Percentiles rank a stretch among this genome's conserved stretches.
Evolutionary conservation across 2,797 vertebrate species (phyloP).

Genomic region (Arnoldichthys spilopterus): DNA sequence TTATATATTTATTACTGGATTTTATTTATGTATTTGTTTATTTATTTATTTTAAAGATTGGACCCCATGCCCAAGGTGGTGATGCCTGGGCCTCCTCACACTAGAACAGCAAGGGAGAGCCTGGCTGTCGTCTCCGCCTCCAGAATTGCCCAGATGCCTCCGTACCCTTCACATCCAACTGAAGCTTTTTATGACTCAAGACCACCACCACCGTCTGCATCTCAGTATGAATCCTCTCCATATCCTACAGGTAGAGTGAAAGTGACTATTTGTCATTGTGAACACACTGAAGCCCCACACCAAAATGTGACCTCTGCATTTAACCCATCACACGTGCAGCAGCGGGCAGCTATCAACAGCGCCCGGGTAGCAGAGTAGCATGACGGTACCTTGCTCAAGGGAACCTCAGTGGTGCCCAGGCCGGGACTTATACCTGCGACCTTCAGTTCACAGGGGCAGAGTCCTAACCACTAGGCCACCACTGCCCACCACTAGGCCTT

Average conservation of each 20-base stretch:
- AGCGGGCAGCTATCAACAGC: too few species aligned
- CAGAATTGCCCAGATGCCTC: conserved; percentile 81
- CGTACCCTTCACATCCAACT: conserved; percentile 83
- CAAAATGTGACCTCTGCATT: too few species aligned
- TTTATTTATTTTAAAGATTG: conserved; percentile 43
- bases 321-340: too few species aligned
- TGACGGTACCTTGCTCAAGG: too few species aligned
- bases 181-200: conserved; percentile 92
- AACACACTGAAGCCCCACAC: too few species aligned
- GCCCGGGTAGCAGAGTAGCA: too few species aligned
- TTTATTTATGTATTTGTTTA: too few species aligned
- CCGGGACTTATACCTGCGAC: too few species aligned
- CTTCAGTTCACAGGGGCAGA: too few species aligned
- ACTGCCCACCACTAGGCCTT: background rate
- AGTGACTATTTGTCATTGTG: too few species aligned
- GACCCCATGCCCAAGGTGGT: conserved; percentile 57
- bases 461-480: too few species aligned
- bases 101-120: conserved; percentile 76
- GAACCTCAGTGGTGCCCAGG: too few species aligned
- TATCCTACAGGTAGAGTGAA: conserved; percentile 86
- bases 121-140: conserved; percentile 86
- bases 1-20: background rate
- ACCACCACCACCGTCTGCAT: conserved; percentile 81
- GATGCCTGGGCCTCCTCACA: conserved; percentile 61
- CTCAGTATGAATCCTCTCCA: conserved; percentile 87